Base-by-base conservation (phyloP, 1,140 invertebrate species). In the Neotoxoptera formosana region DNA sequence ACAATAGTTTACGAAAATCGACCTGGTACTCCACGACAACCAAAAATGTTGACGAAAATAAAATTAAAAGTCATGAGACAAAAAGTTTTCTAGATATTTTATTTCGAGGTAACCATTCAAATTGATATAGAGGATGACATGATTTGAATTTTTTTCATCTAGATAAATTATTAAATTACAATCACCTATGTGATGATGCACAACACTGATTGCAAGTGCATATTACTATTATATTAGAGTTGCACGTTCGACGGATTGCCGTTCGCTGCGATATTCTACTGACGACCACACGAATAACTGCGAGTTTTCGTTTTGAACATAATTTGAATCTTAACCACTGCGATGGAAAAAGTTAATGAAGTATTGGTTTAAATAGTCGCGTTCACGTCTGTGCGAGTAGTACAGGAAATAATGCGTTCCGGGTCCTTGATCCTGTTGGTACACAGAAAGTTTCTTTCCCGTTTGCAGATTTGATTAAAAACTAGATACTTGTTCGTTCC, bases 381-480 rank as follows among this genome's bases (percentile, higher is more conserved):
- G 45, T n/a, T n/a, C 7, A 51, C 30, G 86, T 51, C 2, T 21
- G 30, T 34, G n/a, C 47, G 47, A 87, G 45, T 47, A 87, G 81
- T 84, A 84, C 11, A 41, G 41, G 30, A 87, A 87, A 87, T 87
- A 87, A 87, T 48, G 47, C 30, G 86, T 87, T 87, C 45, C 45
- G 45, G 86, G 30, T 87, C 14, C 30, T 87, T 47, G 86, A n/a
- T 48, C 45, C 45, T 87, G 45, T 87, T 87, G 30, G 30, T 48
- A 34, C 17, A 48, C 86, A 2, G 30, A 47, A 87, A 41, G 89
- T 60, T 90, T 90, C 89, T 90, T 60, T 48, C 30, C 30, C 83
- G 23, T 30, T 47, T 51, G 30, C 45, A 48, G 86, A 87, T 90
- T 90, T 90, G 51, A 90, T 90, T 90, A 90, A 90, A 90, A 90